Conservation (phyloP, 1,140 invertebrate genomes). For the Calephelis virginiensis region DNA sequence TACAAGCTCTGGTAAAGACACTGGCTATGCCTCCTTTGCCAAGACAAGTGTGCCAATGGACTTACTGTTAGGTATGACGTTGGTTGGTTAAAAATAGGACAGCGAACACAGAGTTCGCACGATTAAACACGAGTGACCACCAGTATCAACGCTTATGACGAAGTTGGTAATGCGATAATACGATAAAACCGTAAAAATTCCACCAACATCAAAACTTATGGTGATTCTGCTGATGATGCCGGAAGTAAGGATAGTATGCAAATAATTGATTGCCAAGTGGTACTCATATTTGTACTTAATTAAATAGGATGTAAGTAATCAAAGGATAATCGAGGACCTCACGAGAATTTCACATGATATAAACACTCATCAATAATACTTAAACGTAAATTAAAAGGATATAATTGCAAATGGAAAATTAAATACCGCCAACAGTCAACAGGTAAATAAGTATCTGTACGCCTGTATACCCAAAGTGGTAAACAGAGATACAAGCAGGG, state of each 20-base stretch:
- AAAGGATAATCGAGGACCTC: slow-evolving; percentile 3
- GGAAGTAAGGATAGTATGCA: slow-evolving; percentile 13
- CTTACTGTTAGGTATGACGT: too few relatives aligned
- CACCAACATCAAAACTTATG: neutral
- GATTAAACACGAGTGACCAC: too few relatives aligned
- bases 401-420: neutral
- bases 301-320: slow-evolving; percentile 20
- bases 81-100: too few relatives aligned
- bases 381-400: neutral
- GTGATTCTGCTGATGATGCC: neutral
- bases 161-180: too few relatives aligned
- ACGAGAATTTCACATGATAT: neutral
- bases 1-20: too few relatives aligned
- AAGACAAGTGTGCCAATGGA: too few relatives aligned
- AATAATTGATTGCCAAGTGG: slow-evolving; percentile 23
- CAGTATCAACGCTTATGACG: too few relatives aligned
- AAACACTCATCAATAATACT: slow-evolving; percentile 1
- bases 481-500: too few relatives aligned
- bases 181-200: neutral
- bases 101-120: too few relatives aligned
- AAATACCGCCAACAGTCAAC: neutral
- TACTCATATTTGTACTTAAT: slow-evolving; percentile 18
- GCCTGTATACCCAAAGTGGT: too few relatives aligned
- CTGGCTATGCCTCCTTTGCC: too few relatives aligned
- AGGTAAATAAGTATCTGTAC: too few relatives aligned